Conservation (phyloP, 2,113 vertebrate genomes). For the Asarcornis scutulata region DNA sequence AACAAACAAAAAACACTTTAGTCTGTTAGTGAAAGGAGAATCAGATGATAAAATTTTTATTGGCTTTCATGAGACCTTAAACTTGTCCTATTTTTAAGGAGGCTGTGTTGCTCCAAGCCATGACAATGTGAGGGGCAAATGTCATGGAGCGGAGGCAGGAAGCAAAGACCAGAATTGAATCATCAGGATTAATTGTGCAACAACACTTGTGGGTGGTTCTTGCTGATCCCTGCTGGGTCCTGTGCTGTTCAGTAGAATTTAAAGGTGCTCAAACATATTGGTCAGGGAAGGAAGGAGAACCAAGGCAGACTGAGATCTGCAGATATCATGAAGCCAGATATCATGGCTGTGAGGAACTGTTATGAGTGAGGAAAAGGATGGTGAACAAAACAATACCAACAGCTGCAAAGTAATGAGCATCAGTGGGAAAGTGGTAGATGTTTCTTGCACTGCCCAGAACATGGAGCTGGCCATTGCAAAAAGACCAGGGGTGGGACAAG, state of each 20-base stretch:
- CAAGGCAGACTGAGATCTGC: background rate
- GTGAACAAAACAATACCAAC: background rate
- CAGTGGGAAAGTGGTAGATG: background rate
- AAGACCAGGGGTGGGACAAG: background rate
- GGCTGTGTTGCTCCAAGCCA: background rate
- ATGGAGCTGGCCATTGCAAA: background rate
- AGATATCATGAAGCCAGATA: background rate
- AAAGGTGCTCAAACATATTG: background rate
- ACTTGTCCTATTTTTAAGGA: background rate
- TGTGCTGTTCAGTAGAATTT: background rate
- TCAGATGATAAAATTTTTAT: background rate
- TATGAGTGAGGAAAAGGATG: background rate
- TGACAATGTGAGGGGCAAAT: background rate
- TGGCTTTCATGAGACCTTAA: background rate
- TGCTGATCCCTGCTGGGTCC: accelerated
- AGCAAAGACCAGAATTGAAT: background rate
- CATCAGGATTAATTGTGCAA: background rate
- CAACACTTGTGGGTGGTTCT: background rate
- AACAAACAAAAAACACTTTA: background rate
- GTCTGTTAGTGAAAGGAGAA: background rate
- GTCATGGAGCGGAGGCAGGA: background rate
- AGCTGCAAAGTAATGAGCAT: background rate
- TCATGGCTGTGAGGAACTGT: background rate
- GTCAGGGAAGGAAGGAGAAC: background rate
- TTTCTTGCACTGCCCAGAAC: background rate